phyloP scores from a whole-genome alignment of 2,113 vertebrate genomes.

The Macquaria australasica region DNA sequence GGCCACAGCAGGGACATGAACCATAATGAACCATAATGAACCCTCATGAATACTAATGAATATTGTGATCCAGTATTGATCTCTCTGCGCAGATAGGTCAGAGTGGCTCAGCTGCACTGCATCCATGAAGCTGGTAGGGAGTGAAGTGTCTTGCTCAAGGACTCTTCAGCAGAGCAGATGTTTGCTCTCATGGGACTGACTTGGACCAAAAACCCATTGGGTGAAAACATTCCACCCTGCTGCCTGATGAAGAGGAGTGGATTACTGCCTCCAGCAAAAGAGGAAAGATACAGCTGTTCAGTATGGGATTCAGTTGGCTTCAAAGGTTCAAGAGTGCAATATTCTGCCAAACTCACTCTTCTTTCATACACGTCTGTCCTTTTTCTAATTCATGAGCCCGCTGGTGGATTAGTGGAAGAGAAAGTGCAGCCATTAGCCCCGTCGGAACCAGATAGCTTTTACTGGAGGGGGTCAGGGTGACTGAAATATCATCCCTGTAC shows the following conservation, averaged over 20 bases:
- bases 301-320: slow-evolving; percentile 53
- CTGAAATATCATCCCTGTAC: neutral
- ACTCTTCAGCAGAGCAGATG: slow-evolving; percentile 65
- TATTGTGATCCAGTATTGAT: slow-evolving; percentile 49
- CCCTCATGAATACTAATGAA: slow-evolving; percentile 45
- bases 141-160: slow-evolving; percentile 63
- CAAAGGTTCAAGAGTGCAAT: slow-evolving; percentile 56
- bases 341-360: slow-evolving; percentile 50
- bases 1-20: slow-evolving; percentile 43
- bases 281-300: slow-evolving; percentile 57
- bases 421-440: slow-evolving; percentile 48
- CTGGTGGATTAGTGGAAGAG: slow-evolving; percentile 37
- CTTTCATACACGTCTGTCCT: slow-evolving; percentile 30
- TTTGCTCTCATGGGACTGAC: slow-evolving; percentile 59
- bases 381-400: slow-evolving; percentile 61
- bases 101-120: slow-evolving; percentile 23
- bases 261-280: slow-evolving; percentile 54
- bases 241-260: slow-evolving; percentile 59
- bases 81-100: slow-evolving; percentile 33
- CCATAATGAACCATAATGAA: slow-evolving; percentile 37
- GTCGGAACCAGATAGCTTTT: neutral
- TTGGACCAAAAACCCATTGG: slow-evolving; percentile 52
- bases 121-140: slow-evolving; percentile 35
- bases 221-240: slow-evolving; percentile 68
- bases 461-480: slow-evolving; percentile 13